phyloP scores from a whole-genome alignment of 2,113 vertebrate species.

The Tauraco erythrolophus region DNA sequence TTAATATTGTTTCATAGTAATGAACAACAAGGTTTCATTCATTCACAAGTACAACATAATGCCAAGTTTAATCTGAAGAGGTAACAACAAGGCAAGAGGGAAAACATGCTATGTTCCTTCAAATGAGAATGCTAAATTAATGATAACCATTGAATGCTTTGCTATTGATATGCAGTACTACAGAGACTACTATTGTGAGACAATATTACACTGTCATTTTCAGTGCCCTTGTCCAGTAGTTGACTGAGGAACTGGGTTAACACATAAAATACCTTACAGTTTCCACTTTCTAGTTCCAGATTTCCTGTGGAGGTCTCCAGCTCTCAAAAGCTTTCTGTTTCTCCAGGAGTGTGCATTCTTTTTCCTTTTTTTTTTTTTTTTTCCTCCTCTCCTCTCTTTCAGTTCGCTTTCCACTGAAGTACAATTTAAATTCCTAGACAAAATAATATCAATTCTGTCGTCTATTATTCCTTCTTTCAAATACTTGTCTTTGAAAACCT shows the following conservation, averaged over 20 bases:
- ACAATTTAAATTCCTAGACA: slow-evolving; percentile 39
- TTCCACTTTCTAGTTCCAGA: slow-evolving; percentile 14
- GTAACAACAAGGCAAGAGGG: slow-evolving; percentile 86
- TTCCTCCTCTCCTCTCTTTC: neutral
- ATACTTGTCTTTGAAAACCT: slow-evolving; percentile 50
- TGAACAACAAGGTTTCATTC: slow-evolving; percentile 95
- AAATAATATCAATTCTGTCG: slow-evolving; percentile 40
- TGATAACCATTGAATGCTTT: slow-evolving; percentile 82
- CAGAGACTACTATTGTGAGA: slow-evolving; percentile 19
- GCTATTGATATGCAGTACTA: slow-evolving; percentile 67
- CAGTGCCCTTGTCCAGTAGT: neutral
- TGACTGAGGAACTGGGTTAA: neutral
- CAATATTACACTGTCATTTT: neutral
- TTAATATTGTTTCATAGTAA: slow-evolving; percentile 93
- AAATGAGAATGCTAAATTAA: slow-evolving; percentile 86
- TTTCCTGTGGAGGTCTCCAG: neutral
- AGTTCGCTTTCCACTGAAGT: neutral
- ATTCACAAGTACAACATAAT: slow-evolving; percentile 90
- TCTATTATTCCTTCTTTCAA: slow-evolving; percentile 52
- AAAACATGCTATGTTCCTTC: slow-evolving; percentile 82
- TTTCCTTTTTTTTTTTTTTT: neutral
- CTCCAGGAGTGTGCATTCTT: neutral
- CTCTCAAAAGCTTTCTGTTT: slow-evolving; percentile 24
- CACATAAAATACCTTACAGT: neutral
- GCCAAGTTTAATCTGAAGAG: slow-evolving; percentile 89